phyloP scores from a whole-genome alignment of 2,113 vertebrate species.

The Lophius piscatorius region DNA sequence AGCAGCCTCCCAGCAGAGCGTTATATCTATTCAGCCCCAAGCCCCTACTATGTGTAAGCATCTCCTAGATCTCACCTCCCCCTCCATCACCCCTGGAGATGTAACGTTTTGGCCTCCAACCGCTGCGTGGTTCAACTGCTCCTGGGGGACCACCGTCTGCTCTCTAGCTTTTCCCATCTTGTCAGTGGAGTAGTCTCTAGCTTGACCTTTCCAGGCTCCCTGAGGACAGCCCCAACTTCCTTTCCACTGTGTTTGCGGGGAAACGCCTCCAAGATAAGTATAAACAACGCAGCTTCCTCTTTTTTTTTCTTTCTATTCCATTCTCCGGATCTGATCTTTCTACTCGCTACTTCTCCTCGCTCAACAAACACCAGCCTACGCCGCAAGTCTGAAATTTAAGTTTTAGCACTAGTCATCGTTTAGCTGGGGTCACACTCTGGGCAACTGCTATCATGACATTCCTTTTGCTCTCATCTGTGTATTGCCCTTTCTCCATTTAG shows the following conservation, averaged over 20 bases:
- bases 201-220: conserved; percentile 36
- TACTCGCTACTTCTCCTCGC: background rate
- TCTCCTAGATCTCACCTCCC: background rate
- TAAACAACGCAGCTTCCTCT: conserved; percentile 26
- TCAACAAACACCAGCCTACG: conserved; percentile 19
- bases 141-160: conserved; percentile 10
- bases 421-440: conserved; percentile 45
- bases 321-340: background rate
- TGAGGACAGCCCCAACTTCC: conserved; percentile 37
- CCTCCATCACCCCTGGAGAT: conserved; percentile 18
- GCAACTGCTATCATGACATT: conserved; percentile 26
- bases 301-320: conserved; percentile 2
- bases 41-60: conserved; percentile 16
- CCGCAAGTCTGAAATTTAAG: conserved; percentile 35
- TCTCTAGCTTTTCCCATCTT: conserved; percentile 17
- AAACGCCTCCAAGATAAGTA: conserved; percentile 26
- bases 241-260: background rate
- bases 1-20: conserved; percentile 12
- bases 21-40: conserved; percentile 35
- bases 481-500: conserved; percentile 58
- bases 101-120: conserved; percentile 5
- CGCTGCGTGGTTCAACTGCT: conserved; percentile 5
- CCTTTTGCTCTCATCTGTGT: conserved; percentile 38
- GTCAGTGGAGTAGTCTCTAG: conserved; percentile 12
- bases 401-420: conserved; percentile 28